Evolutionary conservation across 2,797 vertebrate genomes (phyloP).

Genomic region (Silurus aristotelis): DNA sequence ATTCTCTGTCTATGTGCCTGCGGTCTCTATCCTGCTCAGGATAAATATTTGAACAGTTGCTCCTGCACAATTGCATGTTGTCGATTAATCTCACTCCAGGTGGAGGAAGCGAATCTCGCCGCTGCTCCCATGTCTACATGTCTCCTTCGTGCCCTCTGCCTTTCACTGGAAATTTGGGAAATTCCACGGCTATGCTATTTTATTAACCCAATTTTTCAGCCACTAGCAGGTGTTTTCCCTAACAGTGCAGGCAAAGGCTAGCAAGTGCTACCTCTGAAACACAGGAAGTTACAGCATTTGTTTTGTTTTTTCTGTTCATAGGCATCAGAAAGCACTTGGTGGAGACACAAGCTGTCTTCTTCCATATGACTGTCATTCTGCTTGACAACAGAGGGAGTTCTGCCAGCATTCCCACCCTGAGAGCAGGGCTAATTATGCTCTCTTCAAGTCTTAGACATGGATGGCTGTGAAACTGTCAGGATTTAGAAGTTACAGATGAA

Average conservation of each 20-base stretch:
- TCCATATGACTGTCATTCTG: neutral
- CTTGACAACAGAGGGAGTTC: neutral
- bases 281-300: neutral
- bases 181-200: neutral
- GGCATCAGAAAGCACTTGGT: neutral
- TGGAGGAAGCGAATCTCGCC: conserved; percentile 59
- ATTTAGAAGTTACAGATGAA: conserved; percentile 1
- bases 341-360: neutral
- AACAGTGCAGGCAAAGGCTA: neutral
- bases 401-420: neutral
- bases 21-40: conserved; percentile 55
- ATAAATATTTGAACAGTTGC: conserved; percentile 64
- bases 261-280: neutral
- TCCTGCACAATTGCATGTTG: conserved; percentile 53
- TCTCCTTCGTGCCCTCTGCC: neutral
- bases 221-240: neutral
- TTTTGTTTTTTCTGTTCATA: neutral
- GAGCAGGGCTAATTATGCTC: neutral
- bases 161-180: conserved; percentile 6
- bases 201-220: neutral
- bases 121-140: conserved; percentile 47
- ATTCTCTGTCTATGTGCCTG: conserved; percentile 46
- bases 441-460: neutral
- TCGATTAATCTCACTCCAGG: conserved; percentile 60
- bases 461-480: neutral